These are phyloP conservation scores for Tachina fera DNA, from an alignment of 2,888 invertebrate genomes.

Conservation along the genomic window DNA sequence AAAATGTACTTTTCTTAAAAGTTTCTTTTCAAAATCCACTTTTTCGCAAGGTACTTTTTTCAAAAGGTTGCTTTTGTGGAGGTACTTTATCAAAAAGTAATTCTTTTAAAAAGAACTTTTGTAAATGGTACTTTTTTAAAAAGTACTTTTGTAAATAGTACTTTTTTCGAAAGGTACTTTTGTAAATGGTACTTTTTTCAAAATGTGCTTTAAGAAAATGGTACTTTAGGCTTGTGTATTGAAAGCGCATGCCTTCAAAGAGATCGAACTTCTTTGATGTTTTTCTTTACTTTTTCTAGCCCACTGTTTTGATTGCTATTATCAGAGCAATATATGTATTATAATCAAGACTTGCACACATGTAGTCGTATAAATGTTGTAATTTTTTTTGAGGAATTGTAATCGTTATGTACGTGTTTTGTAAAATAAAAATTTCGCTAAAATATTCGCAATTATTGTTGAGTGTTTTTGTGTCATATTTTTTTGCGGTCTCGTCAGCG, in stretches of 20 bases:
- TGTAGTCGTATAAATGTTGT: background rate
- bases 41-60: background rate
- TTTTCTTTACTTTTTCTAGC: background rate
- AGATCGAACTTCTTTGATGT: background rate
- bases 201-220: too few species aligned
- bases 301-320: slow-evolving; percentile 19
- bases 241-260: background rate
- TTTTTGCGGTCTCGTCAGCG: slow-evolving; percentile 10
- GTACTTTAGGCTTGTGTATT: background rate
- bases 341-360: slow-evolving; percentile 1
- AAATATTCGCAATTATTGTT: slow-evolving; percentile 50
- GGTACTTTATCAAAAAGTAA: background rate
- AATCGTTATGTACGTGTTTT: slow-evolving; percentile 8
- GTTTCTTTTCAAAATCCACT: background rate
- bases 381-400: slow-evolving; percentile 13
- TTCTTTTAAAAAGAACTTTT: background rate
- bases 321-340: too few species aligned
- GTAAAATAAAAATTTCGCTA: slow-evolving; percentile 22
- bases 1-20: too few species aligned
- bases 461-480: slow-evolving; percentile 43
- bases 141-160: background rate
- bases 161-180: background rate
- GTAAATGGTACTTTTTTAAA: background rate
- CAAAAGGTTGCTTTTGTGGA: too few species aligned
- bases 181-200: too few species aligned